phyloP scores from a whole-genome alignment of 2,888 invertebrate genomes.

The Noctua janthe region DNA sequence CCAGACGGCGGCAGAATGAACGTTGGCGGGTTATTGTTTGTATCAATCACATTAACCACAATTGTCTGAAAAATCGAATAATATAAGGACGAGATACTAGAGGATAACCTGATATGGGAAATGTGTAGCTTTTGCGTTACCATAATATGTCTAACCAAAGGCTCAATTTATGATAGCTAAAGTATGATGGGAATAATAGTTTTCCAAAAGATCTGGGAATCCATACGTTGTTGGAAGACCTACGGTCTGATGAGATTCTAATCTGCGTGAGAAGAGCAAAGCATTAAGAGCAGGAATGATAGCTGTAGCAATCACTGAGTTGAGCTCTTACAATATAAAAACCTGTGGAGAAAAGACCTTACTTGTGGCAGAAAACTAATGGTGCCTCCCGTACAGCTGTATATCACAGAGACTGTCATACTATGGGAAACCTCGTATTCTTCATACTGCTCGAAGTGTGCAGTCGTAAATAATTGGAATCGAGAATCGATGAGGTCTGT shows the following conservation, averaged over 20 bases:
- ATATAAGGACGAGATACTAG: neutral
- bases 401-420: slow-evolving; percentile 74
- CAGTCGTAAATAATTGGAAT: slow-evolving; percentile 76
- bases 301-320: neutral
- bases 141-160: neutral
- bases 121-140: neutral
- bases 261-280: neutral
- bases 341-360: slow-evolving; percentile 48
- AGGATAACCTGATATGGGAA: neutral
- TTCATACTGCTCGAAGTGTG: slow-evolving; percentile 78
- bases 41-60: slow-evolving; percentile 81
- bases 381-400: slow-evolving; percentile 75
- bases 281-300: neutral
- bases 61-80: slow-evolving; percentile 80
- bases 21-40: slow-evolving; percentile 87
- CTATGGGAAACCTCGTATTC: slow-evolving; percentile 75
- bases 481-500: slow-evolving; percentile 65
- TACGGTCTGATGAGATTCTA: neutral
- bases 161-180: neutral
- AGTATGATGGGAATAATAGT: neutral
- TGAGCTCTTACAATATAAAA: slow-evolving; percentile 3
- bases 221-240: neutral
- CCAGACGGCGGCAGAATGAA: slow-evolving; percentile 74
- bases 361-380: slow-evolving; percentile 67
- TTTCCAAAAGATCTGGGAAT: neutral